phyloP scores from a whole-genome alignment of 1,140 invertebrate genomes.

The Bombus ignitus region DNA sequence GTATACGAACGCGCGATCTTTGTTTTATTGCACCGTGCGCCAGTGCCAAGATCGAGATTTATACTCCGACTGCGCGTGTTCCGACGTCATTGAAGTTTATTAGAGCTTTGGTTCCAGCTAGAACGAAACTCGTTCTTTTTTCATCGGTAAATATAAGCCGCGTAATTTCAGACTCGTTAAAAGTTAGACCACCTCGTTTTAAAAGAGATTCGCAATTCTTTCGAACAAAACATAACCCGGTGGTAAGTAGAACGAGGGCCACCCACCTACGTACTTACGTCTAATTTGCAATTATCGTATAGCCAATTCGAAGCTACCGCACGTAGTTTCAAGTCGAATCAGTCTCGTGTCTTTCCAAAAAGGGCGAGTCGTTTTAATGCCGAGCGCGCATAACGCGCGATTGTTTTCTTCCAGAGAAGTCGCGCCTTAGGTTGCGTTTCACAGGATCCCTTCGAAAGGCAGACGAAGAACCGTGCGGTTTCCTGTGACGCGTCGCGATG shows the following conservation, averaged over 20 bases:
- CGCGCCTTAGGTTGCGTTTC: background rate
- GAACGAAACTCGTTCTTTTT: background rate
- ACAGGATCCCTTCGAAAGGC: background rate
- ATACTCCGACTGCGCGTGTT: background rate
- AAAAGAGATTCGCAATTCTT: background rate
- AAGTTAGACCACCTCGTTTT: background rate
- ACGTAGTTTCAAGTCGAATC: background rate
- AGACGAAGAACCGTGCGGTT: background rate
- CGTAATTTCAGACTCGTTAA: background rate
- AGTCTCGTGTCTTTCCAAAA: background rate
- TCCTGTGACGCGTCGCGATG: background rate
- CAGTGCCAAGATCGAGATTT: background rate
- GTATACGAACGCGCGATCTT: background rate
- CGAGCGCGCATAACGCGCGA: background rate
- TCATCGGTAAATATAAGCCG: background rate
- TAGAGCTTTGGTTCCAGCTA: background rate
- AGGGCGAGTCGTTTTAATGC: background rate
- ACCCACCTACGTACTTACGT: no score
- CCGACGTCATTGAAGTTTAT: background rate
- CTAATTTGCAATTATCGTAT: background rate
- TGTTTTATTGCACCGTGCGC: constrained; percentile 19
- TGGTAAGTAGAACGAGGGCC: no score
- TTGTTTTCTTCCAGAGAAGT: background rate
- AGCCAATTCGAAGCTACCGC: background rate
- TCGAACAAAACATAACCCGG: no score